Base-by-base conservation (phyloP, 2,113 vertebrate species). In the Clinocottus analis region DNA sequence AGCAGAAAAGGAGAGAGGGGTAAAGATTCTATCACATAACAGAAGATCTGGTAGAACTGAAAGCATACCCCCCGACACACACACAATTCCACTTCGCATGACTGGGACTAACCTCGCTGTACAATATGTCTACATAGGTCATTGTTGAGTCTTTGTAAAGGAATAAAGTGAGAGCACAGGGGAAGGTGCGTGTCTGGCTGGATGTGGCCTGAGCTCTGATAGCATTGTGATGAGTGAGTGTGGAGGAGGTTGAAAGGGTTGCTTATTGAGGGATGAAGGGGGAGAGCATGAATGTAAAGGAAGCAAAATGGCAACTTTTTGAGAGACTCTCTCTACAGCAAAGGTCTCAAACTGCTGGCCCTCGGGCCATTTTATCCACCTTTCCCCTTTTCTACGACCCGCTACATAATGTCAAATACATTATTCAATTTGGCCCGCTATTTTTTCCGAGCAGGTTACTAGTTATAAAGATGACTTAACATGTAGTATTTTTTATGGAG, bases 161-260 rank as follows among this genome's bases (percentile, higher is more conserved):
- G 61, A n/a, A 82, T 69, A 61, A 82, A 77, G 70, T 64, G 43
- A 72, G 75, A 58, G 63, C 85, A 77, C 77, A 66, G 71, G 87
- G 77, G 79, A 77, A 61, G 23, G 25, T 27, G n/a, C 35, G 31
- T 51, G 82, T 70, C 62, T 68, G 55, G 51, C 47, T 68, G 25
- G 35, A 72, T 71, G 41, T 62, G 71, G 47, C 41, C 53, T 61
- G 35, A 31, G 23, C 43, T 68, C 59, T 71, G 87, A 91, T 84
- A 87, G 41, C 39, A 74, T 84, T 84, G 80, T 84, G 31, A 69
- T 51, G 41, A 65, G 58, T 51, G 25, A 53, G 58, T 33, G 41
- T 13, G 59, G 16, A 59, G 29, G 47, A 23, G n/a, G 43, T 68
- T 51, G 41, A 77, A 71, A 71, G 29, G 63, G 53, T 72, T 78